Evolutionary conservation across 2,888 invertebrate species (phyloP).

Genomic region (Orchesellides sinensis): DNA sequence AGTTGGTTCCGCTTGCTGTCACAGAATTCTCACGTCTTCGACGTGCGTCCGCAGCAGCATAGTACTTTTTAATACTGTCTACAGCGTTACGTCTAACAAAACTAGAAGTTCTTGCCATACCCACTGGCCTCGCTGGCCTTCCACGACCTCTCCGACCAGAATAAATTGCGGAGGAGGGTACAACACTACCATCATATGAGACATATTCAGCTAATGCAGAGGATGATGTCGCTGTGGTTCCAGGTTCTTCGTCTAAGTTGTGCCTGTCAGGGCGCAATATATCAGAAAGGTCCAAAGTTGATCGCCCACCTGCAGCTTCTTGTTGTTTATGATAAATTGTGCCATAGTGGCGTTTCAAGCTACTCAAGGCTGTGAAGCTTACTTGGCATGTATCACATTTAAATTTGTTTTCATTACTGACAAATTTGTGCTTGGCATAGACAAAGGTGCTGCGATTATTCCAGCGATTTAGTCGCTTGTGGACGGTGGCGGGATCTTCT

Average conservation of each 20-base stretch:
- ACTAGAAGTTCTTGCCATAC: conserved; percentile 23
- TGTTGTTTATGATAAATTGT: conserved; percentile 59
- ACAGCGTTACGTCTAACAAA: conserved; percentile 39
- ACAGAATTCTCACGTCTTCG: conserved; percentile 28
- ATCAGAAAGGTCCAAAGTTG: conserved; percentile 20
- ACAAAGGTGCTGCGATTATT: conserved; percentile 46
- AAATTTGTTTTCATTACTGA: conserved; percentile 46
- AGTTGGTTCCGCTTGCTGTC: too few species aligned
- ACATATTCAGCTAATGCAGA: not conserved
- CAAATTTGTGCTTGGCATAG: conserved; percentile 49
- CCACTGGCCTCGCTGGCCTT: not conserved
- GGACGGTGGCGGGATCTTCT: not conserved
- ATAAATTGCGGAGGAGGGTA: not conserved
- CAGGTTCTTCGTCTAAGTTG: not conserved
- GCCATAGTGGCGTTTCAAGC: conserved; percentile 52
- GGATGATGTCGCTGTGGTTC: not conserved
- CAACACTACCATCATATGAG: too few species aligned
- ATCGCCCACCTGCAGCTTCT: conserved; percentile 32
- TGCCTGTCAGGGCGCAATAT: conserved; percentile 36
- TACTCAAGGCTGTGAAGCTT: conserved; percentile 46
- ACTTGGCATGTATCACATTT: conserved; percentile 45
- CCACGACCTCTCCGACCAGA: conserved; percentile 13
- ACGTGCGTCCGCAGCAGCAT: conserved; percentile 41
- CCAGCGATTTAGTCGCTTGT: conserved; percentile 16
- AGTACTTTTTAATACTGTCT: conserved; percentile 40